Conservation (phyloP, 2,888 invertebrate genomes). For the Polydrusus cervinus region DNA sequence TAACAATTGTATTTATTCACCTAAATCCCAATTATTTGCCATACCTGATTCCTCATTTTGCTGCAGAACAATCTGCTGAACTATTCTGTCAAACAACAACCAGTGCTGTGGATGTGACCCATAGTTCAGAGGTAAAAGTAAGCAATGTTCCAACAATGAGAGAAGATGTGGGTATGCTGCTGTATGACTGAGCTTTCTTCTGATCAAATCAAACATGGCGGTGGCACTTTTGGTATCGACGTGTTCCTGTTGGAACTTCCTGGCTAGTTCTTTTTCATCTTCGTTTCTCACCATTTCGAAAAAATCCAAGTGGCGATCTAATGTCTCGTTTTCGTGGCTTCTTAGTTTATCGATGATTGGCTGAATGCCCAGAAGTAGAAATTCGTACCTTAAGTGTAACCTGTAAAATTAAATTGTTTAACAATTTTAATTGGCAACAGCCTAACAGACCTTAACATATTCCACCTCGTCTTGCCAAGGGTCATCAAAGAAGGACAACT, state of each 20-base stretch:
- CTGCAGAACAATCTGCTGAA: conserved; percentile 94
- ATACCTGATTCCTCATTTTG: conserved; percentile 69
- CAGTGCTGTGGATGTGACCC: conserved; percentile 93
- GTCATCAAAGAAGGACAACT: neutral
- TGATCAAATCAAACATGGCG: conserved; percentile 92
- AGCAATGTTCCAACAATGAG: conserved; percentile 90
- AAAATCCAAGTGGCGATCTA: conserved; percentile 97
- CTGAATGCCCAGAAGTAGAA: conserved; percentile 96
- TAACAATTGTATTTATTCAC: neutral
- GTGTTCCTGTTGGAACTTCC: conserved; percentile 92
- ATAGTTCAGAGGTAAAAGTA: conserved; percentile 89
- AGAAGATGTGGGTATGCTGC: conserved; percentile 95
- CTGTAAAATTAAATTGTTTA: conserved; percentile 66
- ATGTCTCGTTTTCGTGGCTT: conserved; percentile 93
- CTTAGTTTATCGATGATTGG: conserved; percentile 95
- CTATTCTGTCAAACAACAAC: conserved; percentile 92
- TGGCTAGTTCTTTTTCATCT: conserved; percentile 94
- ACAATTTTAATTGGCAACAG: no score
- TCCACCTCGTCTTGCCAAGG: no score
- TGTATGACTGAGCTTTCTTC: conserved; percentile 91
- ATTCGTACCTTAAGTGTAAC: conserved; percentile 94
- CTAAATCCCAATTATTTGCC: neutral
- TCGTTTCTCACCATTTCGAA: conserved; percentile 98
- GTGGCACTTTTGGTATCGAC: conserved; percentile 95
- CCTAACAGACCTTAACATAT: no score